Percentiles rank a stretch among this genome's conserved stretches.
phyloP scores from a whole-genome alignment of 2,888 invertebrate genomes.

The Ichneumon xanthorius region DNA sequence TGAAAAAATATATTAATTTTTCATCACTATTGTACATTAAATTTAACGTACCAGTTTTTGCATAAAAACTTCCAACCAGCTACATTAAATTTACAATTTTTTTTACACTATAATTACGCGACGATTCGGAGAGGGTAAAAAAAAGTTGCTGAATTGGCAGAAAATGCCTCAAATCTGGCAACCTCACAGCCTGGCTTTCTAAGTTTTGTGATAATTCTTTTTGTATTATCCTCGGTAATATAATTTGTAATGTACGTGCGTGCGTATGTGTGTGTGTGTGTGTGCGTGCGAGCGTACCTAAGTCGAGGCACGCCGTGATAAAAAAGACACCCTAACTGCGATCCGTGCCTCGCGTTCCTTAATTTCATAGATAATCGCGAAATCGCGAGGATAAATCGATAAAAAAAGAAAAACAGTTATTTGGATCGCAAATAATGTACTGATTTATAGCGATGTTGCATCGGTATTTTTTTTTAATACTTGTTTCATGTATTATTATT shows the following conservation, averaged over 20 bases:
- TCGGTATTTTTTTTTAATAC: conserved; percentile 52
- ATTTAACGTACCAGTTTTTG: too few relatives aligned
- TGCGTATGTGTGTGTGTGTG: not conserved
- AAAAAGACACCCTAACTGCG: not conserved
- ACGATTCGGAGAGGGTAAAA: too few relatives aligned
- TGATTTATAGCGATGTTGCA: conserved; percentile 27
- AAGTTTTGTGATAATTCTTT: conserved; percentile 53
- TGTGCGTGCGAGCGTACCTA: not conserved
- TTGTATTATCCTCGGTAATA: conserved; percentile 51
- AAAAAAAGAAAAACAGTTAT: not conserved
- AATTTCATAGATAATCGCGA: conserved; percentile 16
- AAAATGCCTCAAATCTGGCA: not conserved
- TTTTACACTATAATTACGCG: too few relatives aligned
- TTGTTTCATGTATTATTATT: conserved; percentile 62
- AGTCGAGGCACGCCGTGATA: conserved; percentile 5
- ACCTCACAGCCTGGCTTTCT: conserved; percentile 24
- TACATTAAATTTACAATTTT: too few relatives aligned
- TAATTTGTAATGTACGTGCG: conserved; percentile 8
- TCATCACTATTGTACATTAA: too few relatives aligned
- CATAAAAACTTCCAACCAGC: too few relatives aligned
- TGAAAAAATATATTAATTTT: too few relatives aligned
- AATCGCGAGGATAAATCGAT: not conserved
- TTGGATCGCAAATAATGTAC: conserved; percentile 2
- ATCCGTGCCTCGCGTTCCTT: not conserved
- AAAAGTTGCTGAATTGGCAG: not conserved